Base-by-base conservation (phyloP, 2,888 invertebrate species). In the Dynastes maya region DNA sequence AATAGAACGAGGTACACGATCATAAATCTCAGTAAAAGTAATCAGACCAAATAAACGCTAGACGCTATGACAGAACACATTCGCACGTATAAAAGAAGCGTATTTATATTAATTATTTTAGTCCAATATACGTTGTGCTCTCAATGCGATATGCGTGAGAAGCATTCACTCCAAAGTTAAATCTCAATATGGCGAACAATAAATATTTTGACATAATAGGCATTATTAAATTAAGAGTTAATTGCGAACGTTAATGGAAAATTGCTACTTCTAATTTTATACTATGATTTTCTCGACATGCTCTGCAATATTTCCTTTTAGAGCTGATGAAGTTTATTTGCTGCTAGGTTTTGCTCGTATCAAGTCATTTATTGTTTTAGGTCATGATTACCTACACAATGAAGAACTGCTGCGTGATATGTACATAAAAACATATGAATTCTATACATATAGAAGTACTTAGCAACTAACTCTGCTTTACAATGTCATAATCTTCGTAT, bases 91-190 rank as follows among this genome's bases (percentile, higher is more conserved):
- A 61, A 61, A 74, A 74, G 72, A 63, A 74, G 45, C 29, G 72
- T 74, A 61, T 61, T 74, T 74, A 61, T 74, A 74, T 74, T 74
- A 74, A 74, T 74, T 74, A 74, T 74, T 74, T 74, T 74, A 63
- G 61, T 74, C n/a, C 13, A 61, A 27, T 49, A 16, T 74, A 74
- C 61, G 72, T 27, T 55, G 29, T 74, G 45, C 72, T 58, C 72
- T 49, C 45, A 61, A 74, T 58, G 72, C 49, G 40, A 45, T 61
- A 63, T 45, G 61, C 72, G 72, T 74, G 72, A 74, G 72, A 74
- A 74, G 61, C 55, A 61, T 74, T 40, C 55, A 27, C 49, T 74
- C 45, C 29, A 16, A 61, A 11, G 37, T 37, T 74, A n/a, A 61
- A 27, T 6, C 61, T 61, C 22, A 49, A 61, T 74, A 74, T 74